Evolutionary conservation across 2,797 vertebrate species (phyloP).

Genomic region (Mus caroli): DNA sequence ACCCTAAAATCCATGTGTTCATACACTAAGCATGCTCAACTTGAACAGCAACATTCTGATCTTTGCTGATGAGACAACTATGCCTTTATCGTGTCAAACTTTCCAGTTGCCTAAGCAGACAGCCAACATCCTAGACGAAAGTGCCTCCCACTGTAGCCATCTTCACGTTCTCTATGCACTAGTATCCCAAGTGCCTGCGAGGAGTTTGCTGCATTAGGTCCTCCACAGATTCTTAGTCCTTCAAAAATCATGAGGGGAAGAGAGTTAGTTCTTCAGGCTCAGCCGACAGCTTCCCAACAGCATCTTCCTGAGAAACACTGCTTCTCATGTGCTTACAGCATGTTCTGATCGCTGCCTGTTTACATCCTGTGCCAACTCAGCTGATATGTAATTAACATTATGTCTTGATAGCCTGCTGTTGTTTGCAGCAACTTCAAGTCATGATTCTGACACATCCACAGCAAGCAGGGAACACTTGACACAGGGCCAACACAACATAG

Average conservation of each 20-base stretch:
- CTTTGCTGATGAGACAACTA: constrained; percentile 56
- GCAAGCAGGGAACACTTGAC: constrained; percentile 74
- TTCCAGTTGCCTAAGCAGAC: constrained; percentile 58
- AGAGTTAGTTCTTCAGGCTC: background rate
- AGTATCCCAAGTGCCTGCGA: background rate
- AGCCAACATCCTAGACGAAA: background rate
- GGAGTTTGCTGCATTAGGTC: background rate
- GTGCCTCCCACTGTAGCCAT: background rate
- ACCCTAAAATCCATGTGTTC: background rate
- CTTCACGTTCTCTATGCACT: background rate
- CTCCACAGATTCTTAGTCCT: background rate
- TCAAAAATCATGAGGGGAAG: background rate
- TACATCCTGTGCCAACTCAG: constrained; percentile 70
- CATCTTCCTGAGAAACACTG: background rate
- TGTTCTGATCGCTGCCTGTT: constrained; percentile 62
- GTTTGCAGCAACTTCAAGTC: constrained; percentile 82
- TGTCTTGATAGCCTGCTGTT: constrained; percentile 80
- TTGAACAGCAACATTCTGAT: constrained; percentile 6
- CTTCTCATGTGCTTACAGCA: background rate
- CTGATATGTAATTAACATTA: constrained; percentile 81
- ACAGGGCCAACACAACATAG: constrained; percentile 57
- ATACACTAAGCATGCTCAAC: background rate
- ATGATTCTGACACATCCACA: constrained; percentile 74
- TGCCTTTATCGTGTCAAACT: constrained; percentile 30
- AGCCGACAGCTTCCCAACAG: background rate